Percentiles rank a stretch among this genome's conserved stretches.
Conservation (phyloP, 2,113 vertebrate species). For the Setophaga coronata region DNA sequence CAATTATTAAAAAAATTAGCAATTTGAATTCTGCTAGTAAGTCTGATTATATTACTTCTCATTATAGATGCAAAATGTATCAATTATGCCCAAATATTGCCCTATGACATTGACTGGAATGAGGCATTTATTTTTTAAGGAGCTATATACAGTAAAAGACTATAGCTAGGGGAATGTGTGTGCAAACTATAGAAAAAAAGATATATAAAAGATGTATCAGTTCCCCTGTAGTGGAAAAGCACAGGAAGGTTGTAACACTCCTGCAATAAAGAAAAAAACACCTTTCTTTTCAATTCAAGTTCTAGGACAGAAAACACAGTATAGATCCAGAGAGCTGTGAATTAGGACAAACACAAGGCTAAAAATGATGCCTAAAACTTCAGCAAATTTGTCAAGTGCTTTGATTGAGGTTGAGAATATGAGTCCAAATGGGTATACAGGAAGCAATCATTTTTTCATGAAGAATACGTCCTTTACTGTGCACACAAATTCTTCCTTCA, state of each 20-base stretch:
- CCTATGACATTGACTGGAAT: neutral
- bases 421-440: constrained; percentile 44
- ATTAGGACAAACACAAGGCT: constrained; percentile 17
- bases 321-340: neutral
- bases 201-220: neutral
- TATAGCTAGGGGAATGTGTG: neutral
- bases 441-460: constrained; percentile 56
- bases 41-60: neutral
- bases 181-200: neutral
- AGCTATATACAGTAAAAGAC: neutral
- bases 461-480: constrained; percentile 61
- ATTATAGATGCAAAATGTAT: neutral
- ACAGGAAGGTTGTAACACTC: neutral
- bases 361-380: constrained; percentile 50
- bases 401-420: constrained; percentile 45
- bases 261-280: neutral
- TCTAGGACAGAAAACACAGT: neutral
- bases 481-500: constrained; percentile 60
- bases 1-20: neutral
- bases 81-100: neutral
- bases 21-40: neutral
- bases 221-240: neutral
- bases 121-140: neutral
- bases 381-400: constrained; percentile 42
- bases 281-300: neutral